Conservation (phyloP, 2,113 vertebrate genomes). For the Malaclemys terrapin region DNA sequence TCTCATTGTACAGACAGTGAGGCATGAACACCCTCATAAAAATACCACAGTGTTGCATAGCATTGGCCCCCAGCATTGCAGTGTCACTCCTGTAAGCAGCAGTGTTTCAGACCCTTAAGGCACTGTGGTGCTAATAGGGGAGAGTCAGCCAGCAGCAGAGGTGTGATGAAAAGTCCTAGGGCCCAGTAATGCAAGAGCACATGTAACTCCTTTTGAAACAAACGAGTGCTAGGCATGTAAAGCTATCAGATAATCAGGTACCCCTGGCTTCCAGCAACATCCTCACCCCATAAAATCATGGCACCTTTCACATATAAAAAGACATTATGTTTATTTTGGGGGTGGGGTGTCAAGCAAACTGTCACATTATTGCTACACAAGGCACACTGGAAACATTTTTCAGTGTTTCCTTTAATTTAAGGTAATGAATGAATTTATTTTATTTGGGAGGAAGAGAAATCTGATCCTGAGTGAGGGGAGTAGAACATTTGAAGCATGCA, state of each 20-base stretch:
- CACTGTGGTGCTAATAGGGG: neutral
- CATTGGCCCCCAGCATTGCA: neutral
- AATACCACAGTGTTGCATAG: neutral
- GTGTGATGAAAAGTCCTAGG: neutral
- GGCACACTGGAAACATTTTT: neutral
- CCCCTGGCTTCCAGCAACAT: neutral
- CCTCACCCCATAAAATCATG: neutral
- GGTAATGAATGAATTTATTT: constrained; percentile 14
- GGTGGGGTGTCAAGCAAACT: neutral
- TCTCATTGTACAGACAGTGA: neutral
- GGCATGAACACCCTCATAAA: neutral
- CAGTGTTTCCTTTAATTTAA: constrained; percentile 39
- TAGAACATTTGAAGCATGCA: neutral
- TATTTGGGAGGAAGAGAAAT: neutral
- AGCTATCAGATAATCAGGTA: neutral
- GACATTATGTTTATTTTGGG: neutral
- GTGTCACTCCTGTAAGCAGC: neutral
- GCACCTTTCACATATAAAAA: fast-evolving
- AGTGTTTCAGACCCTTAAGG: neutral
- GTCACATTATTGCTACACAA: constrained; percentile 13
- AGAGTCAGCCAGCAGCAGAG: neutral
- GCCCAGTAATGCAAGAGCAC: fast-evolving
- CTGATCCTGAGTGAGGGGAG: neutral
- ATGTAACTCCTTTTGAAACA: neutral
- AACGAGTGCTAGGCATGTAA: fast-evolving